phyloP scores from a whole-genome alignment of 1,140 invertebrate species.

The Venustaconcha ellipsiformis region DNA sequence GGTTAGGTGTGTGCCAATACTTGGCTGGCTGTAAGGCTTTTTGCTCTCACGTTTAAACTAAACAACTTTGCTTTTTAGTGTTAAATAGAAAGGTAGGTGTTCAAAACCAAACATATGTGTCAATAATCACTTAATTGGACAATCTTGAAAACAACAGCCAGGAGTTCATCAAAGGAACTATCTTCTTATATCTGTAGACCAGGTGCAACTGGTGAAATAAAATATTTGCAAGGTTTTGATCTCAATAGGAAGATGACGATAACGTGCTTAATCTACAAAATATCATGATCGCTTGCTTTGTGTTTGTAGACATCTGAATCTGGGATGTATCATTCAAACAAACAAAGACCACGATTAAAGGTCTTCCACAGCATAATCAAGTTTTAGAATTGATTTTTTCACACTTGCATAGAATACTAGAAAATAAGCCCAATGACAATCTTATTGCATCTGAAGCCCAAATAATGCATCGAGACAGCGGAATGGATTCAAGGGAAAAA shows the following conservation, averaged over 20 bases:
- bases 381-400: slow-evolving; percentile 22
- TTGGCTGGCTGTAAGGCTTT: slow-evolving; percentile 14
- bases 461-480: slow-evolving; percentile 8
- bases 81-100: slow-evolving; percentile 11
- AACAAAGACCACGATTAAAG: slow-evolving; percentile 2
- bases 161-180: slow-evolving; percentile 9
- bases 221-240: not conserved
- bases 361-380: slow-evolving; percentile 15
- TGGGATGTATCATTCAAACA: not conserved
- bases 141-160: slow-evolving; percentile 6
- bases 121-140: slow-evolving; percentile 12
- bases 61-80: slow-evolving; percentile 19
- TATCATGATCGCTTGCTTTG: slow-evolving; percentile 7
- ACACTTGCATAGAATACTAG: slow-evolving; percentile 7
- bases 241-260: slow-evolving; percentile 14
- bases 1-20: slow-evolving; percentile 12
- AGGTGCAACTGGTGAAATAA: not conserved
- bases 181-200: not conserved
- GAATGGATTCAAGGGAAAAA: slow-evolving; percentile 4
- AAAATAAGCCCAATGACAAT: slow-evolving; percentile 18
- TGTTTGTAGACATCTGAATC: slow-evolving; percentile 8
- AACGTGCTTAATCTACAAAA: not conserved
- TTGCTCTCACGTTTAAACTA: slow-evolving; percentile 8
- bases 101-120: slow-evolving; percentile 16
- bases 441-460: slow-evolving; percentile 12